Evolutionary conservation across 2,113 vertebrate genomes (phyloP), one percentile per base, ranked within the genome.

Genomic region (Leiothrix lutea): DNA sequence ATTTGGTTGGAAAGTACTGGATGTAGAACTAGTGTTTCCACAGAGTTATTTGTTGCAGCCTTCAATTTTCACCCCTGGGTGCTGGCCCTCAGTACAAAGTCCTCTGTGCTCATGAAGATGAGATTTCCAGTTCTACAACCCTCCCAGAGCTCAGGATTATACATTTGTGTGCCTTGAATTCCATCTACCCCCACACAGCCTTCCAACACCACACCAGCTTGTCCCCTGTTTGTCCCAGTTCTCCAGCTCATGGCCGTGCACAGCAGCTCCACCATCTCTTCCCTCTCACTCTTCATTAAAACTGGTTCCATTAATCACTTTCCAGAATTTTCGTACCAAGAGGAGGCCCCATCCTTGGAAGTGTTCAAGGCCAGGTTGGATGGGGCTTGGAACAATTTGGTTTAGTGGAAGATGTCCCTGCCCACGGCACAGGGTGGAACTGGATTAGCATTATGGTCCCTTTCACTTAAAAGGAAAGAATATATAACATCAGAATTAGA

Each of bases 41-140:
- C 1, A 4, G 20, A 28, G 9, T 38, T 53, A 15, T 29, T 73
- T 79, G 29, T 23, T 58, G 38, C 28, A 81, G 70, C 9, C 26
- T 36, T 81, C n/a, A 20, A 4, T 29, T 87, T 65, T 70, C 2
- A 26, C 56, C 66, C 51, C 82, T 73, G 35, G 31, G 10, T 44
- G 25, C 64, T 40, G 48, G 12, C 29, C 25, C 40, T 38, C 71
- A 28, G 33, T 10, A 53, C 6, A 25, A 60, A 50, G 24, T 9
- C 44, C 44, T 77, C 62, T 0, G 0, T 3, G 24, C 13, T 29
- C 1, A 3, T 11, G 8, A 40, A 53, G 38, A 36, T n/a, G 64
- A 48, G 24, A 53, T 40, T 80, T 64, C 78, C n/a, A 51, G 16
- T 64, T 66, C 29, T 26, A 35, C 15, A 20, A 2, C 14, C 2